A percentile compares a stretch with the other conserved stretches of the same genome.
Evolutionary conservation across 2,113 vertebrate genomes (phyloP).

Genomic region (Xerus inauris): DNA sequence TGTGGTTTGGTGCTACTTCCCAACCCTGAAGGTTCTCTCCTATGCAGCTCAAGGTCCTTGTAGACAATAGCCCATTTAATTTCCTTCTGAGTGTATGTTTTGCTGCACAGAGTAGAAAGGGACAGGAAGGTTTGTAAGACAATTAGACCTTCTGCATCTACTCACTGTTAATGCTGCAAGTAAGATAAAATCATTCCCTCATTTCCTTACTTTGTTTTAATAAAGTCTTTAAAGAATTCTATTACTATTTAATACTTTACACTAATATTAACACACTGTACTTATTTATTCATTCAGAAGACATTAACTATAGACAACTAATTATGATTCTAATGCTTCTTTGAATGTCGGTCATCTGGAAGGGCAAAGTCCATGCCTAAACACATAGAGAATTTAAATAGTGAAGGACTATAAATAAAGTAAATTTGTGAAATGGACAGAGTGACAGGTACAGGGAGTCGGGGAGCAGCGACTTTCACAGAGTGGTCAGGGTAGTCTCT

Average conservation of each 20-base stretch:
- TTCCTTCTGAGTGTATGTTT: neutral
- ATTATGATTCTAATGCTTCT: neutral
- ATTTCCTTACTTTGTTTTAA: neutral
- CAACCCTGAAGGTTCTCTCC: neutral
- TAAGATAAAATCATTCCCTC: neutral
- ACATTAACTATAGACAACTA: neutral
- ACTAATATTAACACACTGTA: neutral
- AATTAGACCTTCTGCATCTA: neutral
- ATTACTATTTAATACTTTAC: neutral
- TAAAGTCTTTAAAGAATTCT: neutral
- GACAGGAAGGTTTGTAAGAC: neutral
- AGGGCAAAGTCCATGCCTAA: neutral
- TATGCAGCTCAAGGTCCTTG: neutral
- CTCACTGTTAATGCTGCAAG: neutral
- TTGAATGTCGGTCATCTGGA: neutral
- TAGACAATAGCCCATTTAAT: neutral
- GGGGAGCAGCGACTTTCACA: neutral
- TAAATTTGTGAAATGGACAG: neutral
- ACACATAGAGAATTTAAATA: neutral
- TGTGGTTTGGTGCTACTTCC: neutral
- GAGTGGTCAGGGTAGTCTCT: neutral
- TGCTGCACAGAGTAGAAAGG: neutral
- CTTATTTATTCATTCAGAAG: neutral
- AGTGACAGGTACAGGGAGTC: neutral
- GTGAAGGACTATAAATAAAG: neutral